phyloP scores from a whole-genome alignment of 2,113 vertebrate genomes.

The Gymnorhina tibicen region DNA sequence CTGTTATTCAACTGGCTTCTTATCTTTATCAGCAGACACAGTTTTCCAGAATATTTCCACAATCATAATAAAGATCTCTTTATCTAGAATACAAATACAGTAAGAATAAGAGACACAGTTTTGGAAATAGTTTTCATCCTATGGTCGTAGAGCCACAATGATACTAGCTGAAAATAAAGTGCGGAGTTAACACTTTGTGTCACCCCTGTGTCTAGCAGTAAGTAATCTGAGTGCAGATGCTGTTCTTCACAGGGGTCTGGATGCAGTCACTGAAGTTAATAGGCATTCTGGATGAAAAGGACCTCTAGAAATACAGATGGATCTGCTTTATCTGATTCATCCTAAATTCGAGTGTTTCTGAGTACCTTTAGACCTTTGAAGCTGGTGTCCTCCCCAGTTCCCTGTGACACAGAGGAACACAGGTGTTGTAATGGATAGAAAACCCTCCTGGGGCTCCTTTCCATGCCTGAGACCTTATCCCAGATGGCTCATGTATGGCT shows the following conservation, averaged over 20 bases:
- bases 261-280: not conserved
- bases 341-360: not conserved
- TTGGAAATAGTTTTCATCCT: not conserved
- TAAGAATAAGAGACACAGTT: not conserved
- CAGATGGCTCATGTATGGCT: not conserved
- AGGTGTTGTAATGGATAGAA: not conserved
- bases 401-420: not conserved
- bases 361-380: not conserved
- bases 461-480: fast-evolving
- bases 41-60: conserved; percentile 26
- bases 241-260: not conserved
- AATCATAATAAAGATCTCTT: not conserved
- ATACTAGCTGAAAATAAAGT: not conserved
- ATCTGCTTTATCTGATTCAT: not conserved
- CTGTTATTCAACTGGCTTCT: not conserved
- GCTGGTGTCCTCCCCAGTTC: not conserved
- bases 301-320: not conserved
- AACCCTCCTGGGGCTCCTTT: not conserved
- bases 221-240: not conserved
- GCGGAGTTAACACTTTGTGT: not conserved
- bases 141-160: not conserved
- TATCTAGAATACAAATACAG: not conserved
- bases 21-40: conserved; percentile 4
- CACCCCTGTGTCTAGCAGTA: not conserved
- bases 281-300: not conserved